Evolutionary conservation across 2,888 invertebrate species (phyloP).

Genomic region (Lordiphosa andalusiaca): DNA sequence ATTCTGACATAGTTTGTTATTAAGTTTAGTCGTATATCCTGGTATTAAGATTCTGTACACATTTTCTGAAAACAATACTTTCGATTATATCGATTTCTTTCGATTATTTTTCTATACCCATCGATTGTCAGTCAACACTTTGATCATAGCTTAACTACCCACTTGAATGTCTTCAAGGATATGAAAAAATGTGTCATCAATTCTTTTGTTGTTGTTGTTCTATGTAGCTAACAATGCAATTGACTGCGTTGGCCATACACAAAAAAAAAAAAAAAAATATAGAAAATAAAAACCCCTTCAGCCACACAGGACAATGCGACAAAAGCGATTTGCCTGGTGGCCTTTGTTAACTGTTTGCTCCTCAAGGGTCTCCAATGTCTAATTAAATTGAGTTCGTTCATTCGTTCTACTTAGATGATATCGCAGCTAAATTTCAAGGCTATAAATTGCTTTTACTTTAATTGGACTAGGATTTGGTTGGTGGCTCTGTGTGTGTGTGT

Average conservation of each 20-base stretch:
- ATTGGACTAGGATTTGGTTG: conserved; percentile 55
- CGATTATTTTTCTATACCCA: too few relatives aligned
- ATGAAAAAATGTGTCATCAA: conserved; percentile 38
- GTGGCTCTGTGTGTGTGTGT: too few relatives aligned
- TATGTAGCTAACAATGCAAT: conserved; percentile 53
- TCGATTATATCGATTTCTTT: too few relatives aligned
- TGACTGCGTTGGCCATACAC: conserved; percentile 10
- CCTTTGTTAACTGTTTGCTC: conserved; percentile 40
- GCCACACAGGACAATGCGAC: conserved; percentile 37
- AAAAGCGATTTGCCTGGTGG: conserved; percentile 38
- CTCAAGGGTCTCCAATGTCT: conserved; percentile 46
- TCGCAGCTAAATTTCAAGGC: conserved; percentile 37
- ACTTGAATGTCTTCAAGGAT: conserved; percentile 5
- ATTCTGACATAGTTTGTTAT: too few relatives aligned
- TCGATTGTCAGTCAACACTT: too few relatives aligned
- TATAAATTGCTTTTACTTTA: conserved; percentile 69
- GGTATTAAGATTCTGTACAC: too few relatives aligned
- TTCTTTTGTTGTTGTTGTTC: conserved; percentile 39
- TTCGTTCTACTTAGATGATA: conserved; percentile 46
- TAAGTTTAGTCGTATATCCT: too few relatives aligned
- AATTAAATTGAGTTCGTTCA: conserved; percentile 55
- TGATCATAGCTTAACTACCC: too few relatives aligned
- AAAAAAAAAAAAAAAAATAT: conserved; percentile 12
- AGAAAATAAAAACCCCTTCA: conserved; percentile 15
- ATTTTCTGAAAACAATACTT: too few relatives aligned